Evolutionary conservation across 2,888 invertebrate genomes (phyloP).

Genomic region (Trichogramma evanescens): DNA sequence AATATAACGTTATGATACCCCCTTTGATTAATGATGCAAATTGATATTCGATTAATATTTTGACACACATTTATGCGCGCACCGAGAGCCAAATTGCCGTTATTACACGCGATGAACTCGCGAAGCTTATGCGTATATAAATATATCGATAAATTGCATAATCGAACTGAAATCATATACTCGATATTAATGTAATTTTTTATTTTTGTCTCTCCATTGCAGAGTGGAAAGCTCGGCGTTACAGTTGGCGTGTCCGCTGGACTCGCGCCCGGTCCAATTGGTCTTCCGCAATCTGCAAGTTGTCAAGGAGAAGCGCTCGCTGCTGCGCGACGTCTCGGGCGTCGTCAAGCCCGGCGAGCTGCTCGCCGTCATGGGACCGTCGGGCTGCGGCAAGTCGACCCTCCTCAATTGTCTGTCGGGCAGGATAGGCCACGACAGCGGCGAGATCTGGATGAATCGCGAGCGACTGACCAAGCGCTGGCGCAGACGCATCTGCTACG

Average conservation of each 20-base stretch:
- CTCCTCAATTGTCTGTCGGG: constrained; percentile 70
- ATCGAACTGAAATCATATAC: background rate
- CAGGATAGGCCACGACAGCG: constrained; percentile 59
- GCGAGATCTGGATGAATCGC: constrained; percentile 60
- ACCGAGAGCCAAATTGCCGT: too few species aligned
- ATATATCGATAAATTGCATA: too few species aligned
- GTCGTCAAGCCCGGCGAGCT: constrained; percentile 70
- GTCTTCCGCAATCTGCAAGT: constrained; percentile 61
- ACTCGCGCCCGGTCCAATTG: constrained; percentile 58
- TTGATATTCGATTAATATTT: too few species aligned
- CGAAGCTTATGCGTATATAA: too few species aligned
- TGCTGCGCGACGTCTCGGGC: constrained; percentile 67
- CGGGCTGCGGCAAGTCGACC: constrained; percentile 74
- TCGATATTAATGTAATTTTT: background rate
- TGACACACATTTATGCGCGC: too few species aligned
- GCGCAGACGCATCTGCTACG: constrained; percentile 72
- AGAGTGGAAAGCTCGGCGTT: constrained; percentile 56
- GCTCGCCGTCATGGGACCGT: constrained; percentile 76
- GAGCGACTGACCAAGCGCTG: constrained; percentile 61
- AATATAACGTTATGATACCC: too few species aligned
- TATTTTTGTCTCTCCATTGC: constrained; percentile 35
- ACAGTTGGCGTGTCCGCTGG: constrained; percentile 56
- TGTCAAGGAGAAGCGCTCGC: constrained; percentile 51
- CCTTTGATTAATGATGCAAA: too few species aligned
- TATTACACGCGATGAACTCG: too few species aligned